A percentile compares a stretch with the other conserved stretches of the same genome.
phyloP scores from a whole-genome alignment of 1,140 invertebrate species.

The Heliconius hewitsoni region DNA sequence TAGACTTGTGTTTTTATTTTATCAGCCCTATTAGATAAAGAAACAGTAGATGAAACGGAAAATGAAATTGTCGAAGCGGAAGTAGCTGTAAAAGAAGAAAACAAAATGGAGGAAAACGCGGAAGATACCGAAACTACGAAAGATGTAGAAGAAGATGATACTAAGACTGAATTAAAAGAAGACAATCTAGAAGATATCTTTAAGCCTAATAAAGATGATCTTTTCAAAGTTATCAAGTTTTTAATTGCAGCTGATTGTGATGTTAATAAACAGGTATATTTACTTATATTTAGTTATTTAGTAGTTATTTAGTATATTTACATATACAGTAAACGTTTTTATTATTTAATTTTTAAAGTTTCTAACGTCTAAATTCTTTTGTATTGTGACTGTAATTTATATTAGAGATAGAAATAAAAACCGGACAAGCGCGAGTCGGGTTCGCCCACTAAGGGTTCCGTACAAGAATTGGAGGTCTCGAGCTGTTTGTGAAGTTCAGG shows the following conservation, averaged over 20 bases:
- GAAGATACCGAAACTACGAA: constrained; percentile 39
- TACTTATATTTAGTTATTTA: too few relatives aligned
- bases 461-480: too few relatives aligned
- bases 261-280: constrained; percentile 59
- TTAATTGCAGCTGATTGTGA: constrained; percentile 67
- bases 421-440: too few relatives aligned
- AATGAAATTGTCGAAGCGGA: constrained; percentile 26
- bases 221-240: constrained; percentile 65
- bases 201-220: constrained; percentile 52
- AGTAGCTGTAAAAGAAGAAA: constrained; percentile 18
- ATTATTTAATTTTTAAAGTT: too few relatives aligned
- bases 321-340: too few relatives aligned
- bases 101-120: constrained; percentile 20
- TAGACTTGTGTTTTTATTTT: neutral
- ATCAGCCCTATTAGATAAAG: constrained; percentile 58
- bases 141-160: constrained; percentile 36
- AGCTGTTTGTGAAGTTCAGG: too few relatives aligned
- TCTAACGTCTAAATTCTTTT: too few relatives aligned
- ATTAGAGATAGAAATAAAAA: too few relatives aligned
- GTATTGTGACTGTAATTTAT: too few relatives aligned
- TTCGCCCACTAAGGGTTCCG: too few relatives aligned
- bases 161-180: constrained; percentile 34
- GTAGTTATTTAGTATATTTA: too few relatives aligned
- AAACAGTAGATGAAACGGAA: constrained; percentile 41
- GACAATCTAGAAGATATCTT: constrained; percentile 36